phyloP scores from a whole-genome alignment of 2,797 vertebrate species.

The Merluccius polli region DNA sequence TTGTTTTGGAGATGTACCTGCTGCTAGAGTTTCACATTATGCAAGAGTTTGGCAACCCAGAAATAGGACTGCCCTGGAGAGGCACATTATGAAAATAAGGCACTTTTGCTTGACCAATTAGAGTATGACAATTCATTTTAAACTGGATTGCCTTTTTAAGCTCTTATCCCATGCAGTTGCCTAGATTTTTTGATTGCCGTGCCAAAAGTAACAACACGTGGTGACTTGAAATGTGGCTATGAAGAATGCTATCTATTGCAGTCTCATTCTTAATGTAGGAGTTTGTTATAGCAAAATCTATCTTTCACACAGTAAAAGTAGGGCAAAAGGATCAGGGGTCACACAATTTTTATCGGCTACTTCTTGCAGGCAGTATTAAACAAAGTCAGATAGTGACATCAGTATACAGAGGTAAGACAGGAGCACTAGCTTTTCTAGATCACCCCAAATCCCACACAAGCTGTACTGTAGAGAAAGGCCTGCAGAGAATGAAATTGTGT shows the following conservation, averaged over 20 bases:
- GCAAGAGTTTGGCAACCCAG: conserved; percentile 57
- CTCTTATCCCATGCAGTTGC: background rate
- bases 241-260: background rate
- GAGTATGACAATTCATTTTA: background rate
- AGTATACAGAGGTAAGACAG: conserved; percentile 6
- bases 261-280: background rate
- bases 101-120: background rate
- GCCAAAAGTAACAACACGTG: background rate
- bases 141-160: no score
- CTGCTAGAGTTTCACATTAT: conserved; percentile 56
- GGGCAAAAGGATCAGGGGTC: background rate
- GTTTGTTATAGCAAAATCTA: no score
- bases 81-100: conserved; percentile 12
- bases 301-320: background rate
- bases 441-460: conserved; percentile 41
- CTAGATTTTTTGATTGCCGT: background rate
- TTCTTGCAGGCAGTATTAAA: background rate
- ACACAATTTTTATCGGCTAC: background rate
- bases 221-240: background rate
- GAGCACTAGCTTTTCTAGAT: conserved; percentile 11
- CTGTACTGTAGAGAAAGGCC: conserved; percentile 27
- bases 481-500: conserved; percentile 19
- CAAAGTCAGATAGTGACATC: background rate
- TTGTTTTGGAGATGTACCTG: conserved; percentile 52
- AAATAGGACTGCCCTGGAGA: conserved; percentile 39